Evolutionary conservation across 2,113 vertebrate genomes (phyloP).

Genomic region (Atractosteus spatula): DNA sequence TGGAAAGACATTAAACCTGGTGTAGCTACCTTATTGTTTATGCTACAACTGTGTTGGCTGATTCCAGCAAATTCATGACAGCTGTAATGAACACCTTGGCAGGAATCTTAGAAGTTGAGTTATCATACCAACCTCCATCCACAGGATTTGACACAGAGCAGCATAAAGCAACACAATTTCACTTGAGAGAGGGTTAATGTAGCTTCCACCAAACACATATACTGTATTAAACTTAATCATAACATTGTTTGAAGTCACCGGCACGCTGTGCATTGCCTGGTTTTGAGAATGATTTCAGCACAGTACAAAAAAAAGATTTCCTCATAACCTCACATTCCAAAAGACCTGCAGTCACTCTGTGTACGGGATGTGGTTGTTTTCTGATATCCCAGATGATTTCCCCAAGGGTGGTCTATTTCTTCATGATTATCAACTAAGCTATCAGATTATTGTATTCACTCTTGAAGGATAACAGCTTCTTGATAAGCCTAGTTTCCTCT

Average conservation of each 20-base stretch:
- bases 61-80: constrained; percentile 1
- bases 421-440: constrained; percentile 34
- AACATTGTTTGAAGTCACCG: background rate
- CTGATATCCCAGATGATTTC: background rate
- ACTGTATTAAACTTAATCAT: background rate
- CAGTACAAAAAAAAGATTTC: background rate
- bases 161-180: background rate
- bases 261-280: background rate
- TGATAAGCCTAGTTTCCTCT: constrained; percentile 22
- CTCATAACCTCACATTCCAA: background rate
- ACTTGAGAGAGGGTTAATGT: background rate
- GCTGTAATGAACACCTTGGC: background rate
- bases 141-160: background rate
- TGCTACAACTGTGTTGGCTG: background rate
- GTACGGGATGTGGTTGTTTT: background rate
- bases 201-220: background rate
- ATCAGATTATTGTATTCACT: constrained; percentile 24
- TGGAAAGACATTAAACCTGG: constrained; percentile 3
- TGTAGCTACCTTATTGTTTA: background rate
- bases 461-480: constrained; percentile 23
- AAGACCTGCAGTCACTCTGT: background rate
- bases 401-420: constrained; percentile 33
- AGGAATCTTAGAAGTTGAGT: background rate
- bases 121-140: background rate
- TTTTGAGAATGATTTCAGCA: background rate